A percentile compares a stretch with the other conserved stretches of the same genome.
phyloP scores from a whole-genome alignment of 1,140 invertebrate genomes.

The Stegodyphus mimosarum region DNA sequence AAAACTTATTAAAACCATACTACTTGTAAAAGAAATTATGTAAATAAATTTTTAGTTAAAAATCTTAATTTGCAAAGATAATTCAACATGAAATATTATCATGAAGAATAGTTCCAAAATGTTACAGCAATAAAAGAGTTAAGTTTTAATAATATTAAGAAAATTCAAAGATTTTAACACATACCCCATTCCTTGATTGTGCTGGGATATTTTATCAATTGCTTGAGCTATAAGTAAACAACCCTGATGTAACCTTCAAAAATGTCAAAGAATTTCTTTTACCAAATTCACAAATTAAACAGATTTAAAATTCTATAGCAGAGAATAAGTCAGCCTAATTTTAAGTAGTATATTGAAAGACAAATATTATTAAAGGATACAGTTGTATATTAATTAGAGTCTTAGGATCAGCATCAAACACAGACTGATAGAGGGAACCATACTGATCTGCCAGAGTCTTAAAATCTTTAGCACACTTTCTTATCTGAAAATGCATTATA shows the following conservation, averaged over 20 bases:
- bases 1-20: too few relatives aligned
- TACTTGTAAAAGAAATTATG: too few relatives aligned
- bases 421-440: constrained; percentile 86
- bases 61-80: too few relatives aligned
- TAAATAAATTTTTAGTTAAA: too few relatives aligned
- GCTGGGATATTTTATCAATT: constrained; percentile 76
- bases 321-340: not conserved
- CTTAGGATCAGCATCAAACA: constrained; percentile 91
- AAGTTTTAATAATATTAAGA: too few relatives aligned
- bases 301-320: not conserved
- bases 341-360: not conserved
- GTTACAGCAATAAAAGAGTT: too few relatives aligned
- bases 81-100: too few relatives aligned
- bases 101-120: too few relatives aligned
- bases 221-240: constrained; percentile 80
- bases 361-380: constrained; percentile 69
- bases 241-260: constrained; percentile 78
- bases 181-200: constrained; percentile 64
- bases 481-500: constrained; percentile 70
- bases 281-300: too few relatives aligned
- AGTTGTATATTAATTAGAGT: constrained; percentile 83
- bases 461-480: constrained; percentile 82
- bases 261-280: not conserved
- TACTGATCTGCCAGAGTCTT: constrained; percentile 81
- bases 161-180: not conserved